A percentile compares a stretch with the other conserved stretches of the same genome.
These are phyloP conservation scores for Macrosteles quadrilineatus DNA, from an alignment of 1,140 invertebrate species.

Conservation along the genomic window DNA sequence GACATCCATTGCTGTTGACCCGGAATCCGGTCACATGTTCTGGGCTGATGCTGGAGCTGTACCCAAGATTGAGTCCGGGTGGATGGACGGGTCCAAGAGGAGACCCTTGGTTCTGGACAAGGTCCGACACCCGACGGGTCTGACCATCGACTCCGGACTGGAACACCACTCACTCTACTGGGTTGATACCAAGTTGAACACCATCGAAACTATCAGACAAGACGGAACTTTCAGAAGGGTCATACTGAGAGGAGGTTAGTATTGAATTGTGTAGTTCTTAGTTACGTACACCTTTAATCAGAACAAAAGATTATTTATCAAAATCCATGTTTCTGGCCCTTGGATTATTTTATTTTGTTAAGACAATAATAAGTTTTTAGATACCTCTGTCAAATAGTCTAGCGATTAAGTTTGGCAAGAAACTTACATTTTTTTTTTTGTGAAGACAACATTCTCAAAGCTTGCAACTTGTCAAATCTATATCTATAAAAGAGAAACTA, in stretches of 20 bases:
- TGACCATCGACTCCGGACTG: conserved; percentile 89
- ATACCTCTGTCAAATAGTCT: too few species aligned
- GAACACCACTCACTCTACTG: conserved; percentile 91
- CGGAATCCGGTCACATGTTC: conserved; percentile 79
- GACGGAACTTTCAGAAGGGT: conserved; percentile 79
- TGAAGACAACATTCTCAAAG: too few species aligned
- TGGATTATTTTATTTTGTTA: too few species aligned
- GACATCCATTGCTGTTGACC: conserved; percentile 84
- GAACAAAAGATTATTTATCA: too few species aligned
- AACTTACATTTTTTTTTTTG: too few species aligned
- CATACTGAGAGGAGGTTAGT: conserved; percentile 64
- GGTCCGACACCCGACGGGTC: conserved; percentile 81
- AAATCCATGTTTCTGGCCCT: too few species aligned
- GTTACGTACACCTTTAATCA: background rate
- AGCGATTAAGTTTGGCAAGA: too few species aligned
- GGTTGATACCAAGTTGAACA: conserved; percentile 93
- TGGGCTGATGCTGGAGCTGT: conserved; percentile 86
- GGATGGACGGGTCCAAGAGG: conserved; percentile 94
- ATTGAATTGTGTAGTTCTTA: background rate
- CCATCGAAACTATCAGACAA: conserved; percentile 84
- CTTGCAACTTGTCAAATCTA: too few species aligned
- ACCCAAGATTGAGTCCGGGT: conserved; percentile 86
- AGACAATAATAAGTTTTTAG: too few species aligned
- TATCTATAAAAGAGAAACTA: too few species aligned
- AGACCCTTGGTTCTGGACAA: conserved; percentile 74